Base-by-base conservation (phyloP, 2,797 vertebrate species). In the Squalus acanthias region DNA sequence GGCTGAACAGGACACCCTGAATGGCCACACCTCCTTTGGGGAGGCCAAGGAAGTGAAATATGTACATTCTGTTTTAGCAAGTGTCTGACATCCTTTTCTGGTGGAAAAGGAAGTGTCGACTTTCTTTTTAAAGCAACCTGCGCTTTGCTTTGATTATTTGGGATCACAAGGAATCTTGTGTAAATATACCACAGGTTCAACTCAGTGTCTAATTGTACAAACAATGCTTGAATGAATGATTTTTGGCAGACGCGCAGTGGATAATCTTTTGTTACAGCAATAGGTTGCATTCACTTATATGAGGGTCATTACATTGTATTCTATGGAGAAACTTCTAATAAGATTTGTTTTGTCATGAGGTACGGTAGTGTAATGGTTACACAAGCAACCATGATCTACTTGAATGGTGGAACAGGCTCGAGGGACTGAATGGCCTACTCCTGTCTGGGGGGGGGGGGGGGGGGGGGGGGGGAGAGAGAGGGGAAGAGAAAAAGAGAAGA, bases 401-500 rank as follows among this genome's bases (percentile, higher is more conserved):
- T 91, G 57, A 82, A 46, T 46, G 39, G 33, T 39, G 10, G 33
- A 79, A 79, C 60, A n/a, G 13, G n/a, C 10, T 33, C 10, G 53
- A 85, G 82, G 24, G 29, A 3, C 57, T 89, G 24, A 60, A 89
- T 60, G 26, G 20, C 79, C 46, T 17, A 46, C 46, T 15, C 50
- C 26, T 89, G 24, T 0, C 50, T 57, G 10, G 88, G 57, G 12
- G 0, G 33, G 1, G 39, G 39, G 1, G 13, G 15, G 39, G 39
- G 39, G n/a, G 79, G 15, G 88, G 57, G 12, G 0, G 33, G 1
- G 39, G 39, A 0, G 13, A 3, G 39, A 15, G 39, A 15, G 79
- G 15, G 50, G 96, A 96, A 97, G 13, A 97, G 9, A 97, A 57
- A 96, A 96, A 97, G 13, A 97, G 9, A 97, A 24, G 39, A 95